Conservation (phyloP, 2,888 invertebrate species). For the Drosophila phalerata region DNA sequence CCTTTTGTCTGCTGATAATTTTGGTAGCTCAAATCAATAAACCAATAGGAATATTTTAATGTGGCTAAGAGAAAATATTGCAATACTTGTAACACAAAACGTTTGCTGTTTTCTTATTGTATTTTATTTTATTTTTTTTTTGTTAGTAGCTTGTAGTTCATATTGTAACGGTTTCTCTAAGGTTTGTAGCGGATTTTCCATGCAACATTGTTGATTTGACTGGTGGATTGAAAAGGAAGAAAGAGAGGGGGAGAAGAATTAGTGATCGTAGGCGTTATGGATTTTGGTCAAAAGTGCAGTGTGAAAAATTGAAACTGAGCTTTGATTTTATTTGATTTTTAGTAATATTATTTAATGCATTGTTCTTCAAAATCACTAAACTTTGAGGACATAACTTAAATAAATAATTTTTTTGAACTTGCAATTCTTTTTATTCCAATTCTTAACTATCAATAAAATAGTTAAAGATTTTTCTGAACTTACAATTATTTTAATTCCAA, state of each 20-base stretch:
- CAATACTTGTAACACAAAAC: constrained; percentile 62
- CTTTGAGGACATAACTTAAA: too few species aligned
- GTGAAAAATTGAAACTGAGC: constrained; percentile 10
- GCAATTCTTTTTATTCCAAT: too few species aligned
- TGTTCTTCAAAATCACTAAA: too few species aligned
- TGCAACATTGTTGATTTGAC: constrained; percentile 19
- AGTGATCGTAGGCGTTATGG: constrained; percentile 34
- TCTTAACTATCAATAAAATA: too few species aligned
- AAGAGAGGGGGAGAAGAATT: background rate
- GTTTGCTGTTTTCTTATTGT: constrained; percentile 24
- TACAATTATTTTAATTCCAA: too few species aligned
- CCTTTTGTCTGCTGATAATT: constrained; percentile 64
- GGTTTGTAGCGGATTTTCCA: constrained; percentile 19
- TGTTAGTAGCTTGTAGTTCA: constrained; percentile 53
- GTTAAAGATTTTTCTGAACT: too few species aligned
- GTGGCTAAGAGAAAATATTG: constrained; percentile 56
- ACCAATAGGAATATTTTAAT: constrained; percentile 65
- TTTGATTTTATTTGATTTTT: background rate
- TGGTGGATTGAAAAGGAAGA: background rate
- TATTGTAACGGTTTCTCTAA: constrained; percentile 59
- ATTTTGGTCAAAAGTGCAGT: constrained; percentile 35
- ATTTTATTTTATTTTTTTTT: background rate
- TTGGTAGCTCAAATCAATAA: constrained; percentile 81
- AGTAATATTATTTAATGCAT: too few species aligned
- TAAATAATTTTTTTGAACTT: too few species aligned